Evolutionary conservation across 2,113 vertebrate genomes (phyloP), one percentile per base, ranked within the genome.

Genomic region (Todiramphus chloris): DNA sequence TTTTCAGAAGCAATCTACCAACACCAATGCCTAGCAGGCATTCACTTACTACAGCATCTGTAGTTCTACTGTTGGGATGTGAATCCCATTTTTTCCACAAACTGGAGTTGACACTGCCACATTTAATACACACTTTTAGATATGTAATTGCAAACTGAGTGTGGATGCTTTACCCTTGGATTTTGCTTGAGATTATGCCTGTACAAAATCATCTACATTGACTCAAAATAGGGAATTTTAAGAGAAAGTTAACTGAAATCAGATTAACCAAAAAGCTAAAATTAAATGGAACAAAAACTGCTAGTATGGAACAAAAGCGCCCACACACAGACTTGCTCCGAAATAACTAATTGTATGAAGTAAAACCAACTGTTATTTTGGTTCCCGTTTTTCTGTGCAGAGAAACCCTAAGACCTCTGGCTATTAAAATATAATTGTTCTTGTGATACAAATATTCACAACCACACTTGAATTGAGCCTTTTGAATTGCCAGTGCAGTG

Each of bases 351-450:
- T 44, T 84, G 33, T 35, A 43, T 91, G 62, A 89, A 92, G 15
- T 76, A 82, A 93, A 94, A 41, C 50, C 58, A 94, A 93, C 53
- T 92, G 64, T 81, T 90, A 62, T 64, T 91, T 90, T 95, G 27
- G 21, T 89, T 83, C 75, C 60, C 19, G 23, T 23, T 76, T 35
- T 66, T 39, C 62, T 69, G 41, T 78, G 35, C 33, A 43, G 68
- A 86, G 62, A 72, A 93, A 16, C 66, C 7, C 1, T 69, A 76
- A 69, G 67, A 91, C 35, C 62, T 62, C 41, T 91, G 56, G 41
- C 16, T 95, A 78, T 91, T 81, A 83, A 83, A 87, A 85, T 53
- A 13, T 73, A 78, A 64, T 91, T 89, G 25, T 86, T 80, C 33
- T 72, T 79, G 51, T 63, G 37, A 67, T 81, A 27, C 64, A 92